Evolutionary conservation across 2,888 invertebrate species (phyloP), one percentile per base, ranked within the genome.

Genomic region (Dicyrtomina minuta): DNA sequence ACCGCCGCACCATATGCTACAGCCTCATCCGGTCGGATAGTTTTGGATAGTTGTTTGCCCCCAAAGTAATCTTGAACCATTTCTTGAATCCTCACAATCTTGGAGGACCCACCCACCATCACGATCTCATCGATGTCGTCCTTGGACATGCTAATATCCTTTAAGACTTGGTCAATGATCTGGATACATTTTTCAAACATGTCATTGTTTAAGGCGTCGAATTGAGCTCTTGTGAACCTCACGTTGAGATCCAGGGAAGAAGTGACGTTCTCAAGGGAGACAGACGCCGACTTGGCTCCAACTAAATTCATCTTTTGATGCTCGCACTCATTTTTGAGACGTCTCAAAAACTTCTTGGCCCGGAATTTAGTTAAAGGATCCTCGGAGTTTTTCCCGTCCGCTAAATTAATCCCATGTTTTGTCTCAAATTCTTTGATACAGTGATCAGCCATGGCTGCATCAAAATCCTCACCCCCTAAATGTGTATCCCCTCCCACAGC

Each of bases 371-470:
- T 8, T 8, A 33, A 8, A 33, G 33, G 33, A 51, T 49, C 27
- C 2, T 8, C 15, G 0, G 70, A 68, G 43, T 66, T 43, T 33
- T 64, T 72, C 12, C 53, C 66, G 0, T 43, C 64, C 4, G 61
- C 17, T 1, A 74, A n/a, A 43, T 72, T 61, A 5, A 71, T 12
- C 2, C 60, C 51, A 13, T 39, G 13, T 12, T 26, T 10, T 12
- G 27, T 20, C 12, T 58, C 43, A 55, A 74, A 74, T 60, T 67
- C 59, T 15, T 39, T 39, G 1, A 65, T 49, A 39, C 74, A 74
- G 49, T 68, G 59, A 6, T 67, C 27, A 33, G 53, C 94, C 17
- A 55, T 55, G 33, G 2, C n/a, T 20, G n/a, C 6, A 51, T 70
- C 70, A 20, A 70, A 66, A 43, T 70, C 70, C 15, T 66, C 70